These are phyloP conservation scores for Anas platyrhynchos DNA, from an alignment of 2,113 vertebrate species.

Conservation along the genomic window DNA sequence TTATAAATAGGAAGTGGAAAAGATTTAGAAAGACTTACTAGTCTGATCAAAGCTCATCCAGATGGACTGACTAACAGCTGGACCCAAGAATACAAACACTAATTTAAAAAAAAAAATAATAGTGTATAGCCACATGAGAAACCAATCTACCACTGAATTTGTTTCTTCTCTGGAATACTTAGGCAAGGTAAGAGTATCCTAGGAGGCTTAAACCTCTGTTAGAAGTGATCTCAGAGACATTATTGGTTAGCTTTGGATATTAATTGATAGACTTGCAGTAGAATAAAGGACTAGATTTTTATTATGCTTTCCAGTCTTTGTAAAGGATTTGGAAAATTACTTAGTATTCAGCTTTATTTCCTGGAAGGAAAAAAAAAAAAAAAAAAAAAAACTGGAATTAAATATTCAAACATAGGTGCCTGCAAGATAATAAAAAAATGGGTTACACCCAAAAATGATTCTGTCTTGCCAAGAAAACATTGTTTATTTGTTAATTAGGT, in stretches of 20 bases:
- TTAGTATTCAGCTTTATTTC: background rate
- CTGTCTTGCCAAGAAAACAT: conserved; percentile 36
- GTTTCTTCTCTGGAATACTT: background rate
- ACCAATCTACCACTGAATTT: background rate
- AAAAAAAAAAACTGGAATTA: background rate
- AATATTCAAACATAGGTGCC: conserved; percentile 24
- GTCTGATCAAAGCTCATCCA: background rate
- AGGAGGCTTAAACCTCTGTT: background rate
- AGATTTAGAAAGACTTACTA: background rate
- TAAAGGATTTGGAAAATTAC: background rate
- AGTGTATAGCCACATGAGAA: background rate
- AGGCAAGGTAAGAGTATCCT: background rate
- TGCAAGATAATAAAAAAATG: conserved; percentile 38
- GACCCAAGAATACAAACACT: background rate
- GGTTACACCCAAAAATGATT: conserved; percentile 22
- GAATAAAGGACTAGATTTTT: background rate
- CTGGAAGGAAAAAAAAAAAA: background rate
- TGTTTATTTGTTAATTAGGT: background rate
- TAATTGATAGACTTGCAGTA: background rate
- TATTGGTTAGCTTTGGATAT: background rate
- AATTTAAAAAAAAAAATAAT: background rate
- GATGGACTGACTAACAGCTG: background rate
- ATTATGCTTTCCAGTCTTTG: background rate
- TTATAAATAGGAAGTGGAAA: background rate
- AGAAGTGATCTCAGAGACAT: background rate